phyloP scores from a whole-genome alignment of 2,888 invertebrate genomes.

The Parnassius apollo region DNA sequence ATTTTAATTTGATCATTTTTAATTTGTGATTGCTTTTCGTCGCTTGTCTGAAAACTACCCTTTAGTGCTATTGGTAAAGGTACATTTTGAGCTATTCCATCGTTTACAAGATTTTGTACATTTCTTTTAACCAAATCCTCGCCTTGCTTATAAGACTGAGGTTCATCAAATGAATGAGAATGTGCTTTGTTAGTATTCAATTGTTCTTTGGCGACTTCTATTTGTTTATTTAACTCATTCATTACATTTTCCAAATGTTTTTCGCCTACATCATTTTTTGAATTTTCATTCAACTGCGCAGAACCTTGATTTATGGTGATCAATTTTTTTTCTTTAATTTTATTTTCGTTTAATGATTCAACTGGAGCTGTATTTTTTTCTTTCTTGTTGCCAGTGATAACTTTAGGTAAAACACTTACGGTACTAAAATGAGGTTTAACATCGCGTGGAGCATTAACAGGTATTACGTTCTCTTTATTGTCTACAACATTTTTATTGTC shows the following conservation, averaged over 20 bases:
- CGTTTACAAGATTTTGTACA: constrained; percentile 29
- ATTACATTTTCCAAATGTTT: constrained; percentile 13
- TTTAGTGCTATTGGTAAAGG: constrained; percentile 54
- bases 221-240: constrained; percentile 10
- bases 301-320: constrained; percentile 5
- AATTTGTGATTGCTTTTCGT: constrained; percentile 16
- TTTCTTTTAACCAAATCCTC: constrained; percentile 49
- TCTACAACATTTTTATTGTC: constrained; percentile 15
- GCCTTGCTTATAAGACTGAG: constrained; percentile 64
- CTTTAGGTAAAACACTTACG: constrained; percentile 20
- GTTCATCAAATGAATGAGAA: constrained; percentile 61
- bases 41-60: constrained; percentile 31
- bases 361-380: constrained; percentile 9
- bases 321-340: constrained; percentile 9
- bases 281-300: constrained; percentile 4
- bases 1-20: constrained; percentile 28
- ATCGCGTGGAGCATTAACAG: constrained; percentile 25
- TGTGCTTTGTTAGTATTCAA: constrained; percentile 38
- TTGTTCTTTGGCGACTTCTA: constrained; percentile 3
- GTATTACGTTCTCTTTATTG: constrained; percentile 25
- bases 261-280: constrained; percentile 10
- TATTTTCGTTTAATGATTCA: constrained; percentile 14
- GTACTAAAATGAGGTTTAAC: constrained; percentile 20
- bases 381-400: constrained; percentile 1
- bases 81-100: constrained; percentile 43